phyloP scores from a whole-genome alignment of 2,888 invertebrate species.

The Leptogaster cylindrica region DNA sequence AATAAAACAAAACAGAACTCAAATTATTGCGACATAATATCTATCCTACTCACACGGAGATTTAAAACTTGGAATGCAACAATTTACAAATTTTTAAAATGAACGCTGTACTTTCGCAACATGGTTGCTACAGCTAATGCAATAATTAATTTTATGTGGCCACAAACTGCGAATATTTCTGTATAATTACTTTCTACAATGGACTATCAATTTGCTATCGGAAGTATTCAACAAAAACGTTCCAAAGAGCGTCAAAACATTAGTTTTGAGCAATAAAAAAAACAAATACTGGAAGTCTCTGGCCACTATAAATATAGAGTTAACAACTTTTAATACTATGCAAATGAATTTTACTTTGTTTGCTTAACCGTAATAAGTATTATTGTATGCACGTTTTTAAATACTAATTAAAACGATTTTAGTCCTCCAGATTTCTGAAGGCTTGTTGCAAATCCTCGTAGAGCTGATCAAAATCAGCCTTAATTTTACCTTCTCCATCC shows the following conservation, averaged over 20 bases:
- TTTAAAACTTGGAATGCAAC: conserved; percentile 37
- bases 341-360: conserved; percentile 12
- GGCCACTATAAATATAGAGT: conserved; percentile 15
- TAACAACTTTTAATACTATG: conserved; percentile 29
- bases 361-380: conserved; percentile 9
- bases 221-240: conserved; percentile 7
- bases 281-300: conserved; percentile 21
- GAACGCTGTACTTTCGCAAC: conserved; percentile 14
- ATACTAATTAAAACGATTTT: conserved; percentile 57
- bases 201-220: background rate
- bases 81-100: conserved; percentile 26
- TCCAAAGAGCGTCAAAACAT: background rate
- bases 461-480: conserved; percentile 94
- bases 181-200: background rate
- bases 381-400: conserved; percentile 13
- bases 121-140: conserved; percentile 5
- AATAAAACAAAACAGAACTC: conserved; percentile 24
- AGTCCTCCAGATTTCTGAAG: conserved; percentile 98
- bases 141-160: conserved; percentile 14
- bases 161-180: conserved; percentile 10
- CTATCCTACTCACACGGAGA: conserved; percentile 23
- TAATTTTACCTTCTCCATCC: conserved; percentile 97
- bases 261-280: background rate
- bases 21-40: conserved; percentile 23
- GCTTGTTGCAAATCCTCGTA: conserved; percentile 96